Evolutionary conservation across 1,140 invertebrate species (phyloP), one percentile per base, ranked within the genome.

Genomic region (Nasonia longicornis): DNA sequence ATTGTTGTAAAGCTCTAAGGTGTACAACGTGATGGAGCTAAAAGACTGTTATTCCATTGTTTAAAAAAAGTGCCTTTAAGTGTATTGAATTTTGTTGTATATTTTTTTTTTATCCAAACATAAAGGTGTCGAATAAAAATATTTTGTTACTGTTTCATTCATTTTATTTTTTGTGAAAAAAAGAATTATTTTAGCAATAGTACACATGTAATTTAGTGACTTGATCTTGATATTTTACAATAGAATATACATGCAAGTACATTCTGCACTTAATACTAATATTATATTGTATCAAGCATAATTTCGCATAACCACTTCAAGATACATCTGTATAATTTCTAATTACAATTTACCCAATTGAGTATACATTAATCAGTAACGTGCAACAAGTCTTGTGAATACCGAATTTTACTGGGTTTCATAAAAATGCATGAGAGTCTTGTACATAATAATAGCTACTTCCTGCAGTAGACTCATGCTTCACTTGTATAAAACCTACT

Each of bases 401-500:
- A 76, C 48, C 69, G 22, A 72, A 72, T 72, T 63, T 72, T 72
- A 74, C 48, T 72, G 45, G 22, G 45, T n/a, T 29, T 52, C 16
- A 79, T 35, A 80, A 38, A 71, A 81, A 63, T 64, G 22, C 52
- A 63, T 38, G n/a, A 79, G 2, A 42, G 45, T 74, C 67, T 48
- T 52, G 29, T 29, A 16, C 63, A 64, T 20, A 72, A 20, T 7
- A 42, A 20, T 7, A 42, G 38, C 38, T 42, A 42, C 20, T 16
- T 26, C 20, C 38, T 26, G 26, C 26, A 35, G 2, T 48, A 58
- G 42, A 75, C 35, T 45, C n/a, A 82, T 71, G 48, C 31, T 81
- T 77, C 35, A 45, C 20, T 72, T 52, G 26, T 73, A 77, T 70
- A 77, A 77, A 81, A 77, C 20, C 64, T 70, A 63, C 22, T 45